Evolutionary conservation across 2,797 vertebrate species (phyloP).

Genomic region (Falco biarmicus): DNA sequence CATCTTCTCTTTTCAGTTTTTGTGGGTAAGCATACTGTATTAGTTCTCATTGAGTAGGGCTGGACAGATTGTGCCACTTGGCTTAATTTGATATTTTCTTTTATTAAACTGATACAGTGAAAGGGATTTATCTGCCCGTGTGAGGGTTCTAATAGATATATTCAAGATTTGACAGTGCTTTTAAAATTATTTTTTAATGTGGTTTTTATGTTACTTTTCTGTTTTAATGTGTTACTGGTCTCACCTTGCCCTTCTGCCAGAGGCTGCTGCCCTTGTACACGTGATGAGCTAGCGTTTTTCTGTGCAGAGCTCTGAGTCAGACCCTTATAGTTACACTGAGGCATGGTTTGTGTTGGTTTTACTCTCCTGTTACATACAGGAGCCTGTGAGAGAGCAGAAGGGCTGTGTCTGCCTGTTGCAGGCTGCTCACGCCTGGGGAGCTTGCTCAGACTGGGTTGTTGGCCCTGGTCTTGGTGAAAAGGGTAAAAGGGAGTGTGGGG

Average conservation of each 20-base stretch:
- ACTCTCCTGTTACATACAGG: neutral
- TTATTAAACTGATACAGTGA: neutral
- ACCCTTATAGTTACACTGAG: neutral
- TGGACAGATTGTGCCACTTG: neutral
- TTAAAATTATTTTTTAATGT: neutral
- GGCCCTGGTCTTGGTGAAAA: neutral
- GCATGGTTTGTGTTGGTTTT: neutral
- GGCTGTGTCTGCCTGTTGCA: neutral
- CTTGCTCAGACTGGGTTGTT: neutral
- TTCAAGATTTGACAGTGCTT: neutral
- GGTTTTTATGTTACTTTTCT: too few species aligned
- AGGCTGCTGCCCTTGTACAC: fast-evolving
- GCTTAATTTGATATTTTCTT: neutral
- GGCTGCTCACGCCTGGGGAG: neutral
- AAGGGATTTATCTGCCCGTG: neutral
- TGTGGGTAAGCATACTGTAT: neutral
- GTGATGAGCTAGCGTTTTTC: fast-evolving
- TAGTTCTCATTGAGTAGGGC: neutral
- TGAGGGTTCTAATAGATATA: neutral
- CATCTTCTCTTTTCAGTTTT: neutral
- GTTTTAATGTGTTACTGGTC: neutral
- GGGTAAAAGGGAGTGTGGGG: fast-evolving
- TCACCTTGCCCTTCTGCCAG: neutral
- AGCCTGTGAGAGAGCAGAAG: neutral
- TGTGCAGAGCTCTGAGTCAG: neutral